Evolutionary conservation across 1,140 invertebrate species (phyloP).

Genomic region (Papilio polytes): DNA sequence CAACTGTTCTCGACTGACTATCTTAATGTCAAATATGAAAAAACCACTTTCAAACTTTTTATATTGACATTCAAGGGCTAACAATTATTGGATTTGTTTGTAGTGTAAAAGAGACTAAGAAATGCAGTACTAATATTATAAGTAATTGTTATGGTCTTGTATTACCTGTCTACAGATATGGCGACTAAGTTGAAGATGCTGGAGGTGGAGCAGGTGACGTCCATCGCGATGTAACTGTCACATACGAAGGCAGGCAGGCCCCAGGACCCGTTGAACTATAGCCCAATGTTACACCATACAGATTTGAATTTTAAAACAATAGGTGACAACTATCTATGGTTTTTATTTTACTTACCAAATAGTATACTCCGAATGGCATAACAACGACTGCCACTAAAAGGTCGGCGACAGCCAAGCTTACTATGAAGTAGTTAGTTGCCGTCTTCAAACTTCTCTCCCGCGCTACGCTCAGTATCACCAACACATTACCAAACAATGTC

Average conservation of each 20-base stretch:
- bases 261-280: slow-evolving; percentile 95
- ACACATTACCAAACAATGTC: slow-evolving; percentile 97
- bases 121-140: not conserved
- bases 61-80: not conserved
- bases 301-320: too few relatives aligned
- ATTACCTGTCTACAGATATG: slow-evolving; percentile 99
- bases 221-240: slow-evolving; percentile 99
- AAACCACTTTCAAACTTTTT: not conserved
- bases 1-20: not conserved
- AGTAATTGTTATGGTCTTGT: not conserved
- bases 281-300: slow-evolving; percentile 43
- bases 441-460: slow-evolving; percentile 95
- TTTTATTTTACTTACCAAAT: slow-evolving; percentile 90
- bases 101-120: too few relatives aligned
- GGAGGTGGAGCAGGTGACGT: slow-evolving; percentile 99
- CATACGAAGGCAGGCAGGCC: slow-evolving; percentile 95
- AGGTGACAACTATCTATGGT: too few relatives aligned
- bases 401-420: slow-evolving; percentile 97
- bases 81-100: not conserved
- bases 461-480: slow-evolving; percentile 97
- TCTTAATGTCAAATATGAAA: too few relatives aligned
- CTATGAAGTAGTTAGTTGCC: slow-evolving; percentile 99
- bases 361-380: slow-evolving; percentile 99
- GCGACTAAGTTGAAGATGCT: slow-evolving; percentile 98
- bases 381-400: slow-evolving; percentile 97